A percentile compares a stretch with the other conserved stretches of the same genome.
Conservation (phyloP, 2,113 vertebrate species). For the Sinosuthora webbiana region DNA sequence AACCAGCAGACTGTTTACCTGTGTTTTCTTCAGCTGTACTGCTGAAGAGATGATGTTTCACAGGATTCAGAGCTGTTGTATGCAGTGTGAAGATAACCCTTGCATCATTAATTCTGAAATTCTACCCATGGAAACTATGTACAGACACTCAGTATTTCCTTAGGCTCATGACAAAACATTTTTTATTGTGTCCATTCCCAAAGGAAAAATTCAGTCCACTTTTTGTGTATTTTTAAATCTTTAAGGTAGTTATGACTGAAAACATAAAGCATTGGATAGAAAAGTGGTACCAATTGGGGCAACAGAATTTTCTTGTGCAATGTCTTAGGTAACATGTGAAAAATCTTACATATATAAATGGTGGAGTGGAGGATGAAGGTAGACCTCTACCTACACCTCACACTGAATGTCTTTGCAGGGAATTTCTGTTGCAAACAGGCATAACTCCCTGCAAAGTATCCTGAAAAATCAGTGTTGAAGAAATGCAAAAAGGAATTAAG, state of each 20-base stretch:
- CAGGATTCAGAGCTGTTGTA: background rate
- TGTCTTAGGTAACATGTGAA: background rate
- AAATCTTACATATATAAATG: background rate
- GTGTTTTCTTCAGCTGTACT: background rate
- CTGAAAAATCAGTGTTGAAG: background rate
- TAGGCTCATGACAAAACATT: background rate
- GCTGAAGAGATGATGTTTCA: background rate
- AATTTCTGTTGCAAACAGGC: background rate
- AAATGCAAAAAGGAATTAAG: background rate
- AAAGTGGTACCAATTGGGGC: background rate
- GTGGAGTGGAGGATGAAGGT: background rate
- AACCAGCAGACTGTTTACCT: background rate
- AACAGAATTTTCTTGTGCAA: background rate
- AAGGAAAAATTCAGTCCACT: background rate
- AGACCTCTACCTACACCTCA: background rate
- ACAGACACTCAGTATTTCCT: background rate
- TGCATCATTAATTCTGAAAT: background rate
- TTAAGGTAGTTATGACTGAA: background rate
- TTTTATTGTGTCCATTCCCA: background rate
- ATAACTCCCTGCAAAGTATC: background rate
- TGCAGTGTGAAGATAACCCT: background rate
- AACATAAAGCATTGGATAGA: background rate
- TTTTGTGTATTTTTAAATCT: background rate
- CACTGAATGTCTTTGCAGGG: background rate
- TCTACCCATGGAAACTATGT: background rate